Evolutionary conservation across 2,113 vertebrate species (phyloP).

Genomic region (Gasterosteus nipponicus): DNA sequence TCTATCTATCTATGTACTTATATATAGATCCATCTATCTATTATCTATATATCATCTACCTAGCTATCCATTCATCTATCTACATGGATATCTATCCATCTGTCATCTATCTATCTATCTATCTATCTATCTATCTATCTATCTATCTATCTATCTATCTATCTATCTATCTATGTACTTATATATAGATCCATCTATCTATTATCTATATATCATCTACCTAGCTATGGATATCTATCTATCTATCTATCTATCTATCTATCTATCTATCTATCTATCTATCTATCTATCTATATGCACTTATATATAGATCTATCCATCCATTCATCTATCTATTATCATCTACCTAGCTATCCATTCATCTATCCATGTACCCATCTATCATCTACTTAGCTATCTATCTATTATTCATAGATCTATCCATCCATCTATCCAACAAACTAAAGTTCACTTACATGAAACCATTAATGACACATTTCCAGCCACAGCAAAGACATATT

Average conservation of each 20-base stretch:
- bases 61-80: not conserved
- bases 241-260: no score
- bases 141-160: no score
- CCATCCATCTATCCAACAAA: slow-evolving; percentile 7
- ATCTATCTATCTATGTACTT: no score
- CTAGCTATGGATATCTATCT: no score
- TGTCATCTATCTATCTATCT: slow-evolving; percentile 26
- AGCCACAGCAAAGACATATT: not conserved
- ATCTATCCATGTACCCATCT: slow-evolving; percentile 27
- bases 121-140: not conserved
- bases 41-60: no score
- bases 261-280: no score
- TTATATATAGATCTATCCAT: no score
- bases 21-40: not conserved
- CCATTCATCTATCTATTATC: no score
- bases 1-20: slow-evolving; percentile 28
- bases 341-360: slow-evolving; percentile 25
- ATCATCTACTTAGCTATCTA: slow-evolving; percentile 26
- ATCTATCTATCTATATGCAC: no score
- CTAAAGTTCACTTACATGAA: not conserved
- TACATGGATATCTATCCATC: slow-evolving; percentile 26
- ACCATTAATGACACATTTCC: not conserved
- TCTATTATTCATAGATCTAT: slow-evolving; percentile 42
- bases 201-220: no score
- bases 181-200: no score